phyloP scores from a whole-genome alignment of 2,113 vertebrate genomes.

The Chloropsis cyanopogon region DNA sequence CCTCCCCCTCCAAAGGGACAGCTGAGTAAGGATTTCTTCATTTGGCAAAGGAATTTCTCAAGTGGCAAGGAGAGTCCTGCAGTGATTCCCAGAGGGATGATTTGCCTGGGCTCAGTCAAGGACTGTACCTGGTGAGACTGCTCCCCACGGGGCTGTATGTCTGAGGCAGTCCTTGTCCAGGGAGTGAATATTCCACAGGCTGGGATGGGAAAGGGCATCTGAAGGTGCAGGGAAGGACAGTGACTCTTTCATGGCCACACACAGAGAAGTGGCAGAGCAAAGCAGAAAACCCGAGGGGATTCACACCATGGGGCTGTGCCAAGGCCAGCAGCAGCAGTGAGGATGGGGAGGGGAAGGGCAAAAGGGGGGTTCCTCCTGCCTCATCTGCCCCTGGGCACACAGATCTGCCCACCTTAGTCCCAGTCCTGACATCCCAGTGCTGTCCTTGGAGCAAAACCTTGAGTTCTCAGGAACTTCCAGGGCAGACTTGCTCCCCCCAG shows the following conservation, averaged over 20 bases:
- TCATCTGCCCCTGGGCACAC: neutral
- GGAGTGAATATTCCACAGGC: rapidly evolving
- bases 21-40: neutral
- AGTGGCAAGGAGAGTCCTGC: neutral
- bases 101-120: neutral
- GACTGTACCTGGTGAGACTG: neutral
- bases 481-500: neutral
- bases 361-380: neutral
- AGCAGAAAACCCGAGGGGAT: neutral
- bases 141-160: neutral
- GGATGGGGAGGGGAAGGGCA: neutral
- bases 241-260: neutral
- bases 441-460: neutral
- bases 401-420: neutral
- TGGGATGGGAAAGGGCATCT: neutral
- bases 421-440: neutral
- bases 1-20: neutral
- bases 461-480: neutral
- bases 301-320: neutral
- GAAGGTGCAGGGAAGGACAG: neutral
- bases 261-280: neutral
- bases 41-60: neutral
- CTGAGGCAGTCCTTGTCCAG: neutral
- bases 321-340: neutral
- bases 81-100: neutral